These are phyloP conservation scores for Drosophila peninsularis DNA, from an alignment of 2,888 invertebrate species.

Conservation along the genomic window DNA sequence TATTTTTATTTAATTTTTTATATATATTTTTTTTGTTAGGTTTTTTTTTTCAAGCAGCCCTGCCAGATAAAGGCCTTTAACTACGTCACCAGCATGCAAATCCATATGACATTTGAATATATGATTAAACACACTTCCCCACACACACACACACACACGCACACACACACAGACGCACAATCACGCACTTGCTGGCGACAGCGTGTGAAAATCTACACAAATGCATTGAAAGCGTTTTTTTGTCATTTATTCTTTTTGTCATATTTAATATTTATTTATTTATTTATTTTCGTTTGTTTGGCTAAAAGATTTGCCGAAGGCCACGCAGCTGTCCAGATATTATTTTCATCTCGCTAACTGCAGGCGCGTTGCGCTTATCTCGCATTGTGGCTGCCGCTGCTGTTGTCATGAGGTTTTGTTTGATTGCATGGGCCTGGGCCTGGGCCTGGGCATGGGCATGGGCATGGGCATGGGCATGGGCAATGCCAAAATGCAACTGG, in stretches of 20 bases:
- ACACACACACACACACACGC: not conserved
- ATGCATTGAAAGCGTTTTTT: conserved; percentile 29
- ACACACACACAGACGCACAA: conserved; percentile 24
- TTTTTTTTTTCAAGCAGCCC: conserved; percentile 23
- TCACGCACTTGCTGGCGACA: conserved; percentile 55
- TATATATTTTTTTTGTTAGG: not conserved
- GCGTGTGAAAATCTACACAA: conserved; percentile 68
- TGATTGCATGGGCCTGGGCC: conserved; percentile 37
- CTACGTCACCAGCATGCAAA: conserved; percentile 39
- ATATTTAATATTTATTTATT: conserved; percentile 5
- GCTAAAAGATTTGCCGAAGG: conserved; percentile 37
- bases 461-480: conserved; percentile 23
- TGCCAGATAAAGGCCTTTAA: conserved; percentile 30
- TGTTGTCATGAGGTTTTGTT: conserved; percentile 49
- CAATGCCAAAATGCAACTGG: conserved; percentile 39
- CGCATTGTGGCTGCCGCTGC: conserved; percentile 20
- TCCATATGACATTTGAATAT: conserved; percentile 21
- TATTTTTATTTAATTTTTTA: not conserved
- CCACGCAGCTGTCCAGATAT: conserved; percentile 42
- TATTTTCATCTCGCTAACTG: conserved; percentile 11
- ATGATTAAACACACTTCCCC: conserved; percentile 12
- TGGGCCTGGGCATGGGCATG: conserved; percentile 12
- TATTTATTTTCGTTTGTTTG: conserved; percentile 13
- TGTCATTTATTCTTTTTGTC: conserved; percentile 1
- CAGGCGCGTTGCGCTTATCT: conserved; percentile 28